Conservation (phyloP, 1,140 invertebrate genomes). For the Zeugodacus cucurbitae region DNA sequence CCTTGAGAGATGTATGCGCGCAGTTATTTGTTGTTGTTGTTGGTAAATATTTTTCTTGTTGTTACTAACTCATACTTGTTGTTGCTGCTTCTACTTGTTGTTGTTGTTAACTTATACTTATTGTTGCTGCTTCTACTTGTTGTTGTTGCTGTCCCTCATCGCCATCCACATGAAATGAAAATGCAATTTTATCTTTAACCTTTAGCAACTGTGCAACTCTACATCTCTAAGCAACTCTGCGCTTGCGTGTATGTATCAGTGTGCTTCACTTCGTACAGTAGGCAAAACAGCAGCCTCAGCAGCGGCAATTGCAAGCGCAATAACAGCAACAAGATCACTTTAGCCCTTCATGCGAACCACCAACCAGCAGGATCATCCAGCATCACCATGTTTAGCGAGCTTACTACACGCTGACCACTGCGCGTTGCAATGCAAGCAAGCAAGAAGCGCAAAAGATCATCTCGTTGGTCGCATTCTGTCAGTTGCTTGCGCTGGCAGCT, state of each 20-base stretch:
- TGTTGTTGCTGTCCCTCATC: slow-evolving; percentile 39
- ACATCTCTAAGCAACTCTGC: too few species aligned
- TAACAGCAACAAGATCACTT: slow-evolving; percentile 41
- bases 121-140: background rate
- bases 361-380: background rate
- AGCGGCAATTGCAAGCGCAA: slow-evolving; percentile 1
- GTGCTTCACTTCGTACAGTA: background rate
- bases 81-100: background rate
- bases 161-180: slow-evolving; percentile 2
- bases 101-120: background rate
- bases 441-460: slow-evolving; percentile 19
- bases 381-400: background rate
- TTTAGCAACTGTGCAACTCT: slow-evolving; percentile 24
- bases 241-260: background rate
- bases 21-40: background rate
- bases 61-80: background rate
- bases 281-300: background rate
- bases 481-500: slow-evolving; percentile 45
- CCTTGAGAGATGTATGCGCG: background rate
- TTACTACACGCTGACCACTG: background rate
- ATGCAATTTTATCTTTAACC: slow-evolving; percentile 43
- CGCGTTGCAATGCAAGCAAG: background rate
- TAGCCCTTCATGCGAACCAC: background rate
- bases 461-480: slow-evolving; percentile 45
- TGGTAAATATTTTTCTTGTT: background rate